A percentile compares a stretch with the other conserved stretches of the same genome.
phyloP scores from a whole-genome alignment of 2,113 vertebrate genomes.

The Strix uralensis region DNA sequence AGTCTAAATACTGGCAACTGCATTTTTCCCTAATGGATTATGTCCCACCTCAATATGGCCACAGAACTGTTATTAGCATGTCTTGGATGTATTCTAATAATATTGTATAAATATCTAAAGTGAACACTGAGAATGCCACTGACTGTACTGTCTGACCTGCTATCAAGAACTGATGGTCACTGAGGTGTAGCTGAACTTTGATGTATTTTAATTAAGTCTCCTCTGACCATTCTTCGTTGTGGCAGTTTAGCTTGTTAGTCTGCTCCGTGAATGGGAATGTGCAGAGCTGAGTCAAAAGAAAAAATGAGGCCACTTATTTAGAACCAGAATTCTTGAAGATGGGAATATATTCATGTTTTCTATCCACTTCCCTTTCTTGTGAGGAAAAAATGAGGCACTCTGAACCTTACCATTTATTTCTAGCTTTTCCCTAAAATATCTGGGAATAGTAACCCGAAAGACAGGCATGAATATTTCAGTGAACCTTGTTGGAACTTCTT shows the following conservation, averaged over 20 bases:
- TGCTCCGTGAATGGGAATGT: not conserved
- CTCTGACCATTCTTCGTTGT: not conserved
- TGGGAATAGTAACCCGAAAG: not conserved
- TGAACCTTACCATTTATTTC: not conserved
- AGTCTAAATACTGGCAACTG: not conserved
- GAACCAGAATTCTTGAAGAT: not conserved
- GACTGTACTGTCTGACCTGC: not conserved
- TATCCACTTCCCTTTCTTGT: not conserved
- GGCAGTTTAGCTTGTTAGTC: not conserved
- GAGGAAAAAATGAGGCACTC: not conserved
- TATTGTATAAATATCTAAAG: not conserved
- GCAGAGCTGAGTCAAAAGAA: not conserved
- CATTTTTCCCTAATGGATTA: not conserved
- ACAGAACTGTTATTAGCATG: not conserved
- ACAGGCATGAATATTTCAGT: not conserved
- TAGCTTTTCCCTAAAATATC: not conserved
- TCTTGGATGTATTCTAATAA: not conserved
- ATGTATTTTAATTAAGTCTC: slow-evolving; percentile 10
- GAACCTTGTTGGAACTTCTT: not conserved
- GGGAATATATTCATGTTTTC: not conserved
- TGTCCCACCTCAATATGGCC: not conserved
- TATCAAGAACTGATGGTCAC: not conserved
- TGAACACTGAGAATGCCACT: not conserved
- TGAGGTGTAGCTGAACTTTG: not conserved
- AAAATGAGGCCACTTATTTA: not conserved